phyloP scores from a whole-genome alignment of 1,140 invertebrate species.

The Cotesia vestalis region DNA sequence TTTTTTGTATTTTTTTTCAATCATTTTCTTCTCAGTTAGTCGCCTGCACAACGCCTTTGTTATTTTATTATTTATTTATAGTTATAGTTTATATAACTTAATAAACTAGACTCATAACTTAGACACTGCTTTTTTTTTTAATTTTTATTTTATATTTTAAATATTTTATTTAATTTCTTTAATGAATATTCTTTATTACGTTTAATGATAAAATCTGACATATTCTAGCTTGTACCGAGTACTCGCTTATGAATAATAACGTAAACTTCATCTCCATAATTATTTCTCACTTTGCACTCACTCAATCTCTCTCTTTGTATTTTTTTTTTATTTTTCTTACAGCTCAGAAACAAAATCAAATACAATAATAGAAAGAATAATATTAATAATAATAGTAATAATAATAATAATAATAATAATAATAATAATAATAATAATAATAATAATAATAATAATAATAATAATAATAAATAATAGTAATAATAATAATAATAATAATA shows the following conservation, averaged over 20 bases:
- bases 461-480: slow-evolving; percentile 10
- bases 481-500: slow-evolving; percentile 7
- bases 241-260: slow-evolving; percentile 39
- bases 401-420: background rate
- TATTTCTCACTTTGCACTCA: no score
- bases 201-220: slow-evolving; percentile 31
- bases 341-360: slow-evolving; percentile 38
- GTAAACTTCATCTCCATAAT: slow-evolving; percentile 29
- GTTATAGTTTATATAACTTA: slow-evolving; percentile 52
- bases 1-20: slow-evolving; percentile 35
- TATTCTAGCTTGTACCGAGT: slow-evolving; percentile 23
- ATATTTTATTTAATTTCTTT: slow-evolving; percentile 18
- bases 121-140: slow-evolving; percentile 48
- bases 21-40: slow-evolving; percentile 50
- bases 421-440: background rate
- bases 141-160: slow-evolving; percentile 15
- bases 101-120: slow-evolving; percentile 57
- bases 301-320: slow-evolving; percentile 19
- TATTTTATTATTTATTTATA: slow-evolving; percentile 45
- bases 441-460: background rate
- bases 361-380: slow-evolving; percentile 15
- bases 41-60: slow-evolving; percentile 58
- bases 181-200: slow-evolving; percentile 25
- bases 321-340: no score
- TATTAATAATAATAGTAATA: background rate